phyloP scores from a whole-genome alignment of 2,888 invertebrate species.

The Eupelmus urozonus region DNA sequence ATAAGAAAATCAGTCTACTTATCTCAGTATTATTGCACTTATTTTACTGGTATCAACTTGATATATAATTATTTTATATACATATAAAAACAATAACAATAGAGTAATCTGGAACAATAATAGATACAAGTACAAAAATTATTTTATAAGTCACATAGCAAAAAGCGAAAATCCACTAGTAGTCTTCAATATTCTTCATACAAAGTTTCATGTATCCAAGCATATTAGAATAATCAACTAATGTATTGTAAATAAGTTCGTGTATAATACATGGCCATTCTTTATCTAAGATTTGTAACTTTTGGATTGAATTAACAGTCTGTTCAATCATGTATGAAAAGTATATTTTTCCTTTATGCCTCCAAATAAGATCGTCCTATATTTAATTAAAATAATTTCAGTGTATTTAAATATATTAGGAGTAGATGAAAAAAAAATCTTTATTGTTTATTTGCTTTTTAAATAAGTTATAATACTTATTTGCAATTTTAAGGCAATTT shows the following conservation, averaged over 20 bases:
- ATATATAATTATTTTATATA: constrained; percentile 62
- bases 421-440: no score
- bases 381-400: not conserved
- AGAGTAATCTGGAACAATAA: constrained; percentile 28
- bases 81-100: constrained; percentile 62
- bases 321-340: constrained; percentile 85
- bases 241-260: constrained; percentile 87
- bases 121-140: no score
- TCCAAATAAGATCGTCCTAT: constrained; percentile 85
- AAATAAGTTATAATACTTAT: not conserved
- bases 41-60: constrained; percentile 36
- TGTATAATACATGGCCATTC: constrained; percentile 88
- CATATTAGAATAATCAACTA: constrained; percentile 89
- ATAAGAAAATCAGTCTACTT: constrained; percentile 47
- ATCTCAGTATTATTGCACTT: constrained; percentile 36
- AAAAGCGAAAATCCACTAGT: constrained; percentile 4
- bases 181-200: constrained; percentile 69
- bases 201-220: constrained; percentile 86
- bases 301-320: constrained; percentile 87
- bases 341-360: constrained; percentile 86
- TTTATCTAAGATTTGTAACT: constrained; percentile 85
- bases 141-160: constrained; percentile 26
- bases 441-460: not conserved
- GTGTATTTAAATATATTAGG: no score
- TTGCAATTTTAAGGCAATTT: not conserved